These are phyloP conservation scores for Calephelis virginiensis DNA, from an alignment of 1,140 invertebrate species.

Conservation along the genomic window DNA sequence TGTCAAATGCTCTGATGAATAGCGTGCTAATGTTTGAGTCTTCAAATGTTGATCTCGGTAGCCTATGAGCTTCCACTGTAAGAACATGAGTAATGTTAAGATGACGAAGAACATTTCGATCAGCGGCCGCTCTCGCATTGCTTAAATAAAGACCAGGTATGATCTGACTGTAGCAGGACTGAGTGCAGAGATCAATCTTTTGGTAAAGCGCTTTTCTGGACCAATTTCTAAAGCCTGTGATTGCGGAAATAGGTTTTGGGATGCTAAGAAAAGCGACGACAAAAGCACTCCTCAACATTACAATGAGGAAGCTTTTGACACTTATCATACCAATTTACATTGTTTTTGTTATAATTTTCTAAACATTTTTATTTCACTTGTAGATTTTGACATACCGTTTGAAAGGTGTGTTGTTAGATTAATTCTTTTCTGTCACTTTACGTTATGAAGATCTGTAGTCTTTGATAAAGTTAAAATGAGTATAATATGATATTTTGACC, in stretches of 20 bases:
- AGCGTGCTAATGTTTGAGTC: conserved; percentile 58
- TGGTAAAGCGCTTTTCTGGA: conserved; percentile 51
- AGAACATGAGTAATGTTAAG: conserved; percentile 71
- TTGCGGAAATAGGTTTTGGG: conserved; percentile 49
- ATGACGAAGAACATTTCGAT: conserved; percentile 51
- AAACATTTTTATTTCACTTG: conserved; percentile 26
- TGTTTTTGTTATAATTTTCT: conserved; percentile 38
- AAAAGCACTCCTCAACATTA: conserved; percentile 65
- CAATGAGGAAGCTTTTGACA: conserved; percentile 43
- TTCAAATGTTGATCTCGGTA: conserved; percentile 58
- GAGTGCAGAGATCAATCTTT: conserved; percentile 64
- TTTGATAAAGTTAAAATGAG: conserved; percentile 3
- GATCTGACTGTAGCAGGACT: conserved; percentile 63
- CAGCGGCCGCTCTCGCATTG: conserved; percentile 62
- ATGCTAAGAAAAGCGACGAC: conserved; percentile 58
- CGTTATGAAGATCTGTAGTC: background rate
- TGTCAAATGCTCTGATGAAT: conserved; percentile 69
- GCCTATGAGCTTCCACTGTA: conserved; percentile 57
- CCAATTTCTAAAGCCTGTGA: conserved; percentile 57
- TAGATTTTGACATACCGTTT: conserved; percentile 46
- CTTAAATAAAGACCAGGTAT: conserved; percentile 67
- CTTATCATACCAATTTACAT: conserved; percentile 52
- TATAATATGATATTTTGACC: conserved; percentile 25
- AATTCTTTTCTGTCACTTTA: conserved; percentile 41
- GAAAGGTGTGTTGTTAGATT: conserved; percentile 36